Percentiles rank a stretch among this genome's conserved stretches.
Conservation (phyloP, 2,888 invertebrate genomes). For the Chelonus formosanus region DNA sequence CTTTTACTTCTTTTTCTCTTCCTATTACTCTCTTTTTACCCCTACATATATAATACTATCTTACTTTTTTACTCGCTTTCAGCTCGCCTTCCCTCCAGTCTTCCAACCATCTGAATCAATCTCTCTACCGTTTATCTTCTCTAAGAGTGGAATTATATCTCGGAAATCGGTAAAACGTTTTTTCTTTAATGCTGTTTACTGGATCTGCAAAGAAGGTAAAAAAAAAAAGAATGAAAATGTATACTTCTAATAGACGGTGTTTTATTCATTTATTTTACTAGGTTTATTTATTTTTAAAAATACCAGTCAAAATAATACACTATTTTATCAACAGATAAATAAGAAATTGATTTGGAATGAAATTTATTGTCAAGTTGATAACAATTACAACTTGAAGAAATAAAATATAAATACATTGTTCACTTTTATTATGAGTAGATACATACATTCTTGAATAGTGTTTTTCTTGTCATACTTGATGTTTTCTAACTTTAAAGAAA, state of each 20-base stretch:
- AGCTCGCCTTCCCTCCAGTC: constrained; percentile 4
- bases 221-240: too few relatives aligned
- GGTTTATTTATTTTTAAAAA: too few relatives aligned
- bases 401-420: too few relatives aligned
- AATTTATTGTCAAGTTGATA: too few relatives aligned
- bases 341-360: too few relatives aligned
- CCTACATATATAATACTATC: not conserved
- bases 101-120: constrained; percentile 36
- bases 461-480: not conserved
- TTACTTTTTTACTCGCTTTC: constrained; percentile 10
- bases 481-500: not conserved
- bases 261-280: too few relatives aligned
- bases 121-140: constrained; percentile 33
- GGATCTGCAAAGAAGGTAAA: not conserved
- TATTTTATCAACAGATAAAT: too few relatives aligned
- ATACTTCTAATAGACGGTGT: too few relatives aligned
- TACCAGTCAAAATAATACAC: too few relatives aligned
- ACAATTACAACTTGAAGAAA: too few relatives aligned
- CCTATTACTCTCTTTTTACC: constrained; percentile 2
- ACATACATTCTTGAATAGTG: not conserved
- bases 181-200: not conserved
- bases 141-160: constrained; percentile 21
- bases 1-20: constrained; percentile 17
- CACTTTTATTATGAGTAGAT: not conserved
- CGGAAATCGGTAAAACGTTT: constrained; percentile 11